Evolutionary conservation across 2,113 vertebrate genomes (phyloP), one percentile per base, ranked within the genome.

Genomic region (Rutilus rutilus): DNA sequence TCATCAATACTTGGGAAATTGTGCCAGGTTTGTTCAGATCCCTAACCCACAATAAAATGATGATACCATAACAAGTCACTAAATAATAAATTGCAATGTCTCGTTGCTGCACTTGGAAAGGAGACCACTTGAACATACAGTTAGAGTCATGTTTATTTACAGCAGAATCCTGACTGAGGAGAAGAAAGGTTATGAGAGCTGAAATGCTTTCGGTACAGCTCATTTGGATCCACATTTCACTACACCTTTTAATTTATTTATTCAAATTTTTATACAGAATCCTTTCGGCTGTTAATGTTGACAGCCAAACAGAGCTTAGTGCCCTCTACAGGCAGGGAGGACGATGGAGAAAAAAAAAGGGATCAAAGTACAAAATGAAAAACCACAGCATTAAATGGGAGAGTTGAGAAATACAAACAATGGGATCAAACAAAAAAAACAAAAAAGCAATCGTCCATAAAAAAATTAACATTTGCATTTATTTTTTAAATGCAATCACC

Each of bases 61-160:
- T 5, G 3, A 50, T 2, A 10, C 42, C 42, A 52, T 52, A 47
- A 47, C 2, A 50, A 33, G 4, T 42, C 74, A 52, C 45, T 52
- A 52, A 25, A 10, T 45, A 69, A 9, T 67, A 67, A 67, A 33
- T 36, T 33, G 3, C 39, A 71, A 39, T 23, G 9, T 17, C 11
- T 6, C 0, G 2, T 47, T 25, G 11, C 71, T 7, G n/a, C 23
- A 75, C 33, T 77, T 5, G 21, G 74, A 90, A 85, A 33, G 89
- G 87, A 84, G 21, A 10, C 65, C 78, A 8, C 86, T 27, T 62
- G 15, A 2, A 65, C 50, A 76, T 95, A 95, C 95, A 95, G 94
- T 94, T 95, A 94, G 93, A 95, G 93, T 96, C 94, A 94, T 93
- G 91, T 96, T 96, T 96, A 96, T 96, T 96, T 95, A 95, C 95